Base-by-base conservation (phyloP, 2,888 invertebrate genomes). In the Therioaphis trifolii region DNA sequence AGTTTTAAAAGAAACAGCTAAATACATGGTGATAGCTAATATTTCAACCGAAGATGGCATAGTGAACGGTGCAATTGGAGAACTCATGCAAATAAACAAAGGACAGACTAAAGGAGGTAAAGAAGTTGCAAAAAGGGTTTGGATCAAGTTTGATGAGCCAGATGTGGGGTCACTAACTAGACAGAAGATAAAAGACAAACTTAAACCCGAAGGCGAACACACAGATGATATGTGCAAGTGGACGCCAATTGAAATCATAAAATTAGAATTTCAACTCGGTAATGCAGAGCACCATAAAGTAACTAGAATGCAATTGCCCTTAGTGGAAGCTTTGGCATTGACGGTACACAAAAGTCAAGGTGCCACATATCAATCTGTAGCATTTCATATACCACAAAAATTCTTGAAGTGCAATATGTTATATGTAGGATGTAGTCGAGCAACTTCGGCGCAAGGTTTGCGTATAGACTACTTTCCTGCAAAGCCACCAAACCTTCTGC, bases 1-100 rank as follows among this genome's bases (percentile, higher is more conserved):
- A 27, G n/a, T 66, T 12, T 63, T 86, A 11, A 82, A 86, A 84
- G 55, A 86, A 55, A 40, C 35, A 12, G 78, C 66, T 18, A 68
- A 61, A n/a, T 85, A 85, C 46, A 84, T 85, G 79, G 27, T 85
- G 0, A 79, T 82, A n/a, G 49, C 40, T 15, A 85, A 85, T 55
- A 72, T 85, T 66, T 43, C 72, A 52, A 76, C 76, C 0, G 21
- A 35, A 49, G 84, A 85, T 24, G 85, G 85, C n/a, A 35, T 85
- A 27, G 84, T 84, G 9, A 85, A 85, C 66, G 84, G 84, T 21
- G 75, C 85, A 0, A 46, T 58, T 27, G 84, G 84, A 0, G 46
- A 61, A 15, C 49, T 85, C 0, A 63, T 72, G 46, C 69, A 79
- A 49, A 85, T 84, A 14, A 35, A 66, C 24, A 27, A 49, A 18